Evolutionary conservation across 2,113 vertebrate genomes (phyloP).

Genomic region (Struthidea cinerea): DNA sequence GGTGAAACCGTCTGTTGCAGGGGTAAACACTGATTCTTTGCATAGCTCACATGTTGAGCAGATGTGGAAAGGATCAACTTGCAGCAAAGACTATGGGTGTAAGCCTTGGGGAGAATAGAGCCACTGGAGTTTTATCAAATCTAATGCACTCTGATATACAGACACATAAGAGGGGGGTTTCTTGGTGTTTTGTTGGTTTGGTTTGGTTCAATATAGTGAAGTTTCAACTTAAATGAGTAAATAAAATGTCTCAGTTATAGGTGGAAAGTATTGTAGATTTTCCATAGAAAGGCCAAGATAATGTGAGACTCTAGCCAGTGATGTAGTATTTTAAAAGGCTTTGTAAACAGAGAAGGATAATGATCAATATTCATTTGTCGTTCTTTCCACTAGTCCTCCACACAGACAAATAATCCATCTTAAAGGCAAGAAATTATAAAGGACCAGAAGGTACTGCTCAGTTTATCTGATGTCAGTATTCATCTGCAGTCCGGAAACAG

Average conservation of each 20-base stretch:
- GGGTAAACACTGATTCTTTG: neutral
- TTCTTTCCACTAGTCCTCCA: neutral
- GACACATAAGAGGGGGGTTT: neutral
- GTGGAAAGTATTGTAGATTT: neutral
- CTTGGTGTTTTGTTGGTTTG: neutral
- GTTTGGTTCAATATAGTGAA: neutral
- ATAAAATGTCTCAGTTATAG: neutral
- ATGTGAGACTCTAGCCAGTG: neutral
- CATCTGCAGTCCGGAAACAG: neutral
- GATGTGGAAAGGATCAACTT: conserved; percentile 28
- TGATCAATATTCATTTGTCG: neutral
- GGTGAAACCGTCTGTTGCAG: neutral
- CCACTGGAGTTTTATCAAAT: neutral
- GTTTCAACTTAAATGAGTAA: neutral
- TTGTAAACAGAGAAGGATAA: neutral
- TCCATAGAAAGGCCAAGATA: neutral
- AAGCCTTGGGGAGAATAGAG: neutral
- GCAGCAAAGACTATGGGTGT: neutral
- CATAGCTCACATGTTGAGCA: neutral
- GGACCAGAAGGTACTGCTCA: neutral
- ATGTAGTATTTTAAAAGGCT: neutral
- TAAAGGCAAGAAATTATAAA: neutral
- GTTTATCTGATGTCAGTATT: neutral
- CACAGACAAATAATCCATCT: neutral
- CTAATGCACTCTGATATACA: neutral